Percentiles rank a stretch among this genome's conserved stretches.
Evolutionary conservation across 2,888 invertebrate genomes (phyloP).

Genomic region (Agrotis exclamationis): DNA sequence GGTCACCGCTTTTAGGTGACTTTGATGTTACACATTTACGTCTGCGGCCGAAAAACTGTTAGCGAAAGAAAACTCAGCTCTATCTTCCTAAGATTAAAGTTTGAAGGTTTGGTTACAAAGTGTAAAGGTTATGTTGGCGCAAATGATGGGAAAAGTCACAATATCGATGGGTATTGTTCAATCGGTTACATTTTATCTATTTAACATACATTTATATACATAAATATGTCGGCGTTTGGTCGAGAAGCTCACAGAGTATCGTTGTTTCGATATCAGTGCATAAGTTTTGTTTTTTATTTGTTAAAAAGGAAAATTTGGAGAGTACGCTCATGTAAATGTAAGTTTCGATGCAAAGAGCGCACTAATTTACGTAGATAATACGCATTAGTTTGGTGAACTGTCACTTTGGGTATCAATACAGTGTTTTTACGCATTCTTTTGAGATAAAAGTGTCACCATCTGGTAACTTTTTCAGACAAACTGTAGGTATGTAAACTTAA

Average conservation of each 20-base stretch:
- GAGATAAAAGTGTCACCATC: slow-evolving; percentile 1
- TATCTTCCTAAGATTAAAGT: slow-evolving; percentile 20
- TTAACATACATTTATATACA: slow-evolving; percentile 69
- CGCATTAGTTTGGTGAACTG: slow-evolving; percentile 14
- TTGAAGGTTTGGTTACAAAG: fast-evolving
- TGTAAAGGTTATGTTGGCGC: slow-evolving; percentile 41
- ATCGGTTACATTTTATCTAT: slow-evolving; percentile 70
- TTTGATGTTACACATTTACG: slow-evolving; percentile 66
- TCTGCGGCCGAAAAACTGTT: slow-evolving; percentile 8
- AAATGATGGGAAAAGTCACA: slow-evolving; percentile 69
- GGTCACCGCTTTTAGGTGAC: slow-evolving; percentile 77
- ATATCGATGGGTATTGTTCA: slow-evolving; percentile 70
- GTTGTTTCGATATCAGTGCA: slow-evolving; percentile 55
- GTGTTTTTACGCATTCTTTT: not conserved
- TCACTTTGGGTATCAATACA: not conserved
- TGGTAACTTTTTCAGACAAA: not conserved
- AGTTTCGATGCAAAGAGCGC: slow-evolving; percentile 27
- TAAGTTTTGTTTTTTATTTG: slow-evolving; percentile 63
- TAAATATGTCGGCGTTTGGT: slow-evolving; percentile 64
- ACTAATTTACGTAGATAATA: slow-evolving; percentile 38
- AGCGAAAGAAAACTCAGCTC: slow-evolving; percentile 26
- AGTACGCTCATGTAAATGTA: slow-evolving; percentile 36
- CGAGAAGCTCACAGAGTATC: slow-evolving; percentile 50
- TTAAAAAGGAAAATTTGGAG: slow-evolving; percentile 42
- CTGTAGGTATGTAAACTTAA: not conserved